Percentiles rank a stretch among this genome's conserved stretches.
These are phyloP conservation scores for Polypedilum pembai DNA, from an alignment of 1,140 invertebrate species.

Conservation along the genomic window DNA sequence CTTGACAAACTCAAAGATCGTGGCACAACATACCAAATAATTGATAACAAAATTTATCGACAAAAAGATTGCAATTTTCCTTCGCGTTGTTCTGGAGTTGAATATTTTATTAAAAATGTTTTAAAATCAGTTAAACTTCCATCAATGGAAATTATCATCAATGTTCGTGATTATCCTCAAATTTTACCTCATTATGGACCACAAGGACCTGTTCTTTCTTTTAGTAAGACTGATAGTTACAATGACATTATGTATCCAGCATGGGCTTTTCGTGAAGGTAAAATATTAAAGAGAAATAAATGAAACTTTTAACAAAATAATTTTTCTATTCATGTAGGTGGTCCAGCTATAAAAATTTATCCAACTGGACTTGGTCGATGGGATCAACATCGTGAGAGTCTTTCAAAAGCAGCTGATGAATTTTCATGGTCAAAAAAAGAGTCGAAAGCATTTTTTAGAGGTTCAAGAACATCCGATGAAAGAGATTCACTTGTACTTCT, in stretches of 20 bases:
- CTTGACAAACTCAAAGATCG: slow-evolving; percentile 56
- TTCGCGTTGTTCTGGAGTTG: slow-evolving; percentile 79
- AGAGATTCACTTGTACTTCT: slow-evolving; percentile 83
- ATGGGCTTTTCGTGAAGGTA: slow-evolving; percentile 97
- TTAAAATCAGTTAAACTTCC: slow-evolving; percentile 61
- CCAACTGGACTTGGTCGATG: slow-evolving; percentile 88
- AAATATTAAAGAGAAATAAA: no score
- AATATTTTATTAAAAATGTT: slow-evolving; percentile 76
- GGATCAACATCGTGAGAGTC: slow-evolving; percentile 70
- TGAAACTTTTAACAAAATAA: no score
- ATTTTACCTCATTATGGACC: slow-evolving; percentile 46
- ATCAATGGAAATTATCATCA: slow-evolving; percentile 82
- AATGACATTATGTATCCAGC: slow-evolving; percentile 93
- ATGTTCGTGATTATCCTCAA: slow-evolving; percentile 90
- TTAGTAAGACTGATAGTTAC: slow-evolving; percentile 84
- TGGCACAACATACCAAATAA: slow-evolving; percentile 66
- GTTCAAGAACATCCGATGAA: slow-evolving; percentile 85
- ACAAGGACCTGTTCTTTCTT: slow-evolving; percentile 77
- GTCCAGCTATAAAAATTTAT: slow-evolving; percentile 88
- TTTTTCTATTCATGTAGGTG: slow-evolving; percentile 97
- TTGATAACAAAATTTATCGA: slow-evolving; percentile 67
- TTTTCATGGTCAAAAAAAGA: slow-evolving; percentile 75
- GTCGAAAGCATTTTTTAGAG: slow-evolving; percentile 77
- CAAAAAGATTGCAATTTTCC: slow-evolving; percentile 85
- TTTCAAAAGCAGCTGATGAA: slow-evolving; percentile 58